A percentile compares a stretch with the other conserved stretches of the same genome.
phyloP scores from a whole-genome alignment of 2,797 vertebrate genomes.

The Lagorchestes hirsutus region DNA sequence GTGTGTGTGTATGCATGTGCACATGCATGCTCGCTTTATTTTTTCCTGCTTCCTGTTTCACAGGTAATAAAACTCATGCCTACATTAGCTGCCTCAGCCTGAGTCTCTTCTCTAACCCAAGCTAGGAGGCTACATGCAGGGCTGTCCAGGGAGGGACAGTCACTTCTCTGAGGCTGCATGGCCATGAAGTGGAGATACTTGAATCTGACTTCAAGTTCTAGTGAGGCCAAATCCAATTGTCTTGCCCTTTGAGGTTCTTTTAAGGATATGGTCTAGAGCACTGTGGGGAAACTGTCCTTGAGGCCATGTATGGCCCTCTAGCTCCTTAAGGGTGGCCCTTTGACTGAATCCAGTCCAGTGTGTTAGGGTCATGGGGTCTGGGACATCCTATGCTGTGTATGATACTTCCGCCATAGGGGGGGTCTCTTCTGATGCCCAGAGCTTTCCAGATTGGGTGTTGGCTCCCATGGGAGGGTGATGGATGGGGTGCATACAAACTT shows the following conservation, averaged over 20 bases:
- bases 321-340: no score
- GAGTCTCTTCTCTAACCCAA: no score
- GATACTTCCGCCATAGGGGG: accelerated
- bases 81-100: no score
- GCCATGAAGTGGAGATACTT: no score
- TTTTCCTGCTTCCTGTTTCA: neutral
- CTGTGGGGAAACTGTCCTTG: no score
- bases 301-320: no score
- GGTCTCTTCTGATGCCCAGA: no score
- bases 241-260: neutral
- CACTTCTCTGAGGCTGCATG: no score
- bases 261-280: neutral
- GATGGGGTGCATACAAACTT: neutral
- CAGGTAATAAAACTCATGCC: neutral
- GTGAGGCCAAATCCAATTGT: neutral
- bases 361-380: neutral
- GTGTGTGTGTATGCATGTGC: no score
- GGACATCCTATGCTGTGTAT: neutral
- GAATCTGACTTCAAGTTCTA: neutral
- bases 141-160: neutral
- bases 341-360: neutral
- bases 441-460: neutral
- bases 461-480: neutral
- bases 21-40: neutral
- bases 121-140: neutral